Evolutionary conservation across 2,888 invertebrate genomes (phyloP), one percentile per base, ranked within the genome.

Genomic region (Hedychridium roseum): DNA sequence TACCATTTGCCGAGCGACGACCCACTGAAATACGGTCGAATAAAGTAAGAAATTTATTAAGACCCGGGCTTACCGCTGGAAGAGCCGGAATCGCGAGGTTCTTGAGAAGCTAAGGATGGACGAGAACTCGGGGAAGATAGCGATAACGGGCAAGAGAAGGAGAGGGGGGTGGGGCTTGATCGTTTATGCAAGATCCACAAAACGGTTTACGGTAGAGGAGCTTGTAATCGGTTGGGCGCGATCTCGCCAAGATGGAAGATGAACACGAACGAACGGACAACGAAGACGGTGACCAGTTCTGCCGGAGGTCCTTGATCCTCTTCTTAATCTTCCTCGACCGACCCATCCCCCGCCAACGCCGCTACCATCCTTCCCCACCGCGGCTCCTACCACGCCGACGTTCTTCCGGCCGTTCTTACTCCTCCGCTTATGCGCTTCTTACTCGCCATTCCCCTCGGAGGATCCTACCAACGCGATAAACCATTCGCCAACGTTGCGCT

Each of bases 281-380:
- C n/a, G n/a, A 46, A 45, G 50, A 45, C 57, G 60, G 52, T 64
- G 63, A 64, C 63, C 63, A 63, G 63, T 64, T 64, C 47, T 54
- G 55, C 53, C 50, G 51, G 56, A 63, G 63, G 63, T 63, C 60
- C 60, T 63, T 64, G 63, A 62, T 63, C 63, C 56, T 64, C 55
- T 63, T 63, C 63, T 64, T 60, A 63, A 64, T 64, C 63, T 63
- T 61, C 51, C 52, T 26, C 50, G 47, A 56, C 63, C 63, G 63
- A 60, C 49, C 54, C 50, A 49, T 50, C 36, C 50, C 54, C 41
- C 57, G 43, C 43, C 54, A 53, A 31, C 55, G 31, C n/a, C 48
- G 47, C 46, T 21, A 44, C 49, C 54, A 54, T 9, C 14, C 20
- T 38, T 41, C 15, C 32, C n/a, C 20, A 16, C 3, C 36, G 11